Base-by-base conservation (phyloP, 2,888 invertebrate species). In the Mimas tiliae region DNA sequence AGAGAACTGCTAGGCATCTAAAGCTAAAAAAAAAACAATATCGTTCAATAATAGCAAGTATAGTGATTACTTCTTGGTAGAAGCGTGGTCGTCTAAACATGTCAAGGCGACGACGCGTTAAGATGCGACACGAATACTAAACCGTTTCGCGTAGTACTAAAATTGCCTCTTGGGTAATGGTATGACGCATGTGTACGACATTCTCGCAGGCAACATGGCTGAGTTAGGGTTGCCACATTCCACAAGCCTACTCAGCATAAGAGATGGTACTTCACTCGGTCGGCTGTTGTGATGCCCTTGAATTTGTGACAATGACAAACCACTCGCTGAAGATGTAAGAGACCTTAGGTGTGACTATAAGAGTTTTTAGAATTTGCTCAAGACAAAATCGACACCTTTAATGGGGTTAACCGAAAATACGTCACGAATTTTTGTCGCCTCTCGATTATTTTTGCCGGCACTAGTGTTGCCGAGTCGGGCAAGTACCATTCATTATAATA, bases 41-140 rank as follows among this genome's bases (percentile, higher is more conserved):
- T 38, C 7, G 38, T 34, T 34, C 7, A 6, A 50, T 16, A 8
- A 53, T 45, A 42, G 42, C 47, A 50, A 63, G 67, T 63, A 58
- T 58, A 19, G 19, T 58, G 58, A 42, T 58, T 42, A 58, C 45
- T 79, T 65, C 48, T 33, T 21, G 63, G 67, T 74, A 76, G 19
- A 58, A 38, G 42, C 38, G 38, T 58, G 38, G 76, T 78, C 74
- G 76, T 62, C 69, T 75, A 82, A 83, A 85, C 82, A 82, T 91
- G 90, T 91, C 90, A 91, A 91, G 91, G 90, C 79, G 73, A 83
- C 74, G n/a, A n/a, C n/a, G n/a, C n/a, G 66, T 62, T 68, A 55
- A 69, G 63, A 79, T 80, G 68, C 69, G 74, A 70, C 70, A 71
- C 75, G 91, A 87, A 91, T 90, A 88, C 80, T 78, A 83, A 89